Conservation (phyloP, 2,797 vertebrate genomes). For the Protosalanx chinensis region DNA sequence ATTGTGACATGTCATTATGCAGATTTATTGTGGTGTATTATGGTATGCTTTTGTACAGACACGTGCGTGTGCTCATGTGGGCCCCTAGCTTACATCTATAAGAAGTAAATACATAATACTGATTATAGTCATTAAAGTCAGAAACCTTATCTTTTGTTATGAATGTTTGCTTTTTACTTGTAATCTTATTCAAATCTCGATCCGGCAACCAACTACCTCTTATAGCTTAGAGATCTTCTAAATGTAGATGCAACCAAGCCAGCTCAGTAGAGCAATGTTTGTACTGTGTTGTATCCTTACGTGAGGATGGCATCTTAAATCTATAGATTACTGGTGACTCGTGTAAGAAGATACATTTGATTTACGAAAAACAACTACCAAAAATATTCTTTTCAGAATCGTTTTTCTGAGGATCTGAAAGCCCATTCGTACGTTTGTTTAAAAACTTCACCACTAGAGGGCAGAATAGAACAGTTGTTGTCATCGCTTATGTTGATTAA, state of each 20-base stretch:
- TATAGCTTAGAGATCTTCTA: constrained; percentile 12
- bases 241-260: constrained; percentile 22
- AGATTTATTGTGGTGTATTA: constrained; percentile 6
- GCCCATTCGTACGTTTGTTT: not conserved
- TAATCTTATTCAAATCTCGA: constrained; percentile 21
- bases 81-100: not conserved
- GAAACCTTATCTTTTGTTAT: not conserved
- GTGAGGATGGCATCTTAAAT: too few relatives aligned
- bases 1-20: not conserved
- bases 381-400: not conserved
- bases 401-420: constrained; percentile 6
- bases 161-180: constrained; percentile 18
- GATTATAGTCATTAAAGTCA: not conserved
- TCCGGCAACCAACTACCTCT: constrained; percentile 23
- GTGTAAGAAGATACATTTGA: too few relatives aligned
- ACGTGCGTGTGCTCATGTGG: not conserved
- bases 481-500: not conserved
- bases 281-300: too few relatives aligned
- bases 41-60: not conserved
- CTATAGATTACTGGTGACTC: too few relatives aligned
- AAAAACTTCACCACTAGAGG: constrained; percentile 54
- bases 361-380: not conserved
- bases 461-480: constrained; percentile 36
- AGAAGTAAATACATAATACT: not conserved
- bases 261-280: too few relatives aligned